Base-by-base conservation (phyloP, 2,888 invertebrate genomes). In the Syritta pipiens region DNA sequence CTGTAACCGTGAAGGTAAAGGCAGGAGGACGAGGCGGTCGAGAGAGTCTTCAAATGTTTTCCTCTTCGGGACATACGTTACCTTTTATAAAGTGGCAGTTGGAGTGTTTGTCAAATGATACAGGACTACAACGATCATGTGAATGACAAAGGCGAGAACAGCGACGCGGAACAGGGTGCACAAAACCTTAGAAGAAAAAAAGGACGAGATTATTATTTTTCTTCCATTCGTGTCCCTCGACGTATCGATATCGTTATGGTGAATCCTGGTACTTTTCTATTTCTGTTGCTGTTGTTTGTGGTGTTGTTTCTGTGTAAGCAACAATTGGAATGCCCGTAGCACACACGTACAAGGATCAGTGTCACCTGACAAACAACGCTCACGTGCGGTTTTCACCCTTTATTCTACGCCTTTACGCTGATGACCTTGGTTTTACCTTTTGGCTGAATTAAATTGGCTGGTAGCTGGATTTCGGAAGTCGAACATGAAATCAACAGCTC, bases 41-140 rank as follows among this genome's bases (percentile, higher is more conserved):
- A 28, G 44, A 51, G 48, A 44, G 26, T 72, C 53, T 71, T 77
- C 49, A 62, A 72, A 72, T 72, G 42, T 35, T 51, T 57, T 57
- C 6, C 71, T 71, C 71, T 65, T 60, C 59, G 48, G 67, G 49
- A 79, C 67, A 79, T 72, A 67, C 79, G 79, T 72, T 79, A 62
- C 60, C 67, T 79, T 79, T 79, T 62, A 72, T 67, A 67, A 67
- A 74, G 74, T 72, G 79, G 55, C 53, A 72, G 57, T 79, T 17
- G 55, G 48, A 79, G 62, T 79, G 60, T 67, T 79, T 72, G 72
- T 24, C 74, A 67, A 74, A 55, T 30, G 65, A 37, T 42, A 77
- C 65, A 68, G 57, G 37, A 67, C 55, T 53, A 40, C 26, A 49
- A 35, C 55, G 44, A 69, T 42, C 55, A 63, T 59, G 49, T 51